Evolutionary conservation across 2,888 invertebrate species (phyloP).

Genomic region (Macrophya annulata): DNA sequence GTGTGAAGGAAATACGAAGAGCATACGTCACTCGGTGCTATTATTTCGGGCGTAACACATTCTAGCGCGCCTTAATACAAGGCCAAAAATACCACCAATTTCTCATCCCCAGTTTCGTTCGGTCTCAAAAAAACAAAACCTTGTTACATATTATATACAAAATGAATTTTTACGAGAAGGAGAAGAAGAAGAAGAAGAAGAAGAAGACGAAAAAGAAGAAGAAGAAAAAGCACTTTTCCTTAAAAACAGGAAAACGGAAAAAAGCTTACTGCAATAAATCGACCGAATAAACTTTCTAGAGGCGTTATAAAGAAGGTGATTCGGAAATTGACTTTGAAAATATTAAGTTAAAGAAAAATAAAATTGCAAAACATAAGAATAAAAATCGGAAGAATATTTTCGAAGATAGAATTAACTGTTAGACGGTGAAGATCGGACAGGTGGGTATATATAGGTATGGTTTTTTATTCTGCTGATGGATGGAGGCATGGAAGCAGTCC

Average conservation of each 20-base stretch:
- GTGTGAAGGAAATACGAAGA: slow-evolving; percentile 35
- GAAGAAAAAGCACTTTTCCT: background rate
- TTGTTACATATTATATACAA: background rate
- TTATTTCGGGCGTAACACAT: slow-evolving; percentile 8
- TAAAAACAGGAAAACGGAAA: background rate
- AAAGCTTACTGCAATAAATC: no score
- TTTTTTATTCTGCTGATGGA: slow-evolving; percentile 29
- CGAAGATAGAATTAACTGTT: background rate
- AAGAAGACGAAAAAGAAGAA: background rate
- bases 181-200: background rate
- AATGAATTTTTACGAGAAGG: background rate
- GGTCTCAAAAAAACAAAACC: background rate
- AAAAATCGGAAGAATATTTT: background rate
- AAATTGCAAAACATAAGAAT: background rate
- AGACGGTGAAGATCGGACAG: background rate
- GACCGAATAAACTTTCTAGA: no score
- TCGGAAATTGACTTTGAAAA: background rate
- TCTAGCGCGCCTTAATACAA: background rate
- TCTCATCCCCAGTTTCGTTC: slow-evolving; percentile 14
- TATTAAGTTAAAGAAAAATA: background rate
- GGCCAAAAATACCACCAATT: slow-evolving; percentile 13
- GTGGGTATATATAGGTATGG: background rate
- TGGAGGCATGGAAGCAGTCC: slow-evolving; percentile 36
- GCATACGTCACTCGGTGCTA: slow-evolving; percentile 38
- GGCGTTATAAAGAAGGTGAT: no score